These are phyloP conservation scores for Sardina pilchardus DNA, from an alignment of 2,113 vertebrate genomes.

Conservation along the genomic window DNA sequence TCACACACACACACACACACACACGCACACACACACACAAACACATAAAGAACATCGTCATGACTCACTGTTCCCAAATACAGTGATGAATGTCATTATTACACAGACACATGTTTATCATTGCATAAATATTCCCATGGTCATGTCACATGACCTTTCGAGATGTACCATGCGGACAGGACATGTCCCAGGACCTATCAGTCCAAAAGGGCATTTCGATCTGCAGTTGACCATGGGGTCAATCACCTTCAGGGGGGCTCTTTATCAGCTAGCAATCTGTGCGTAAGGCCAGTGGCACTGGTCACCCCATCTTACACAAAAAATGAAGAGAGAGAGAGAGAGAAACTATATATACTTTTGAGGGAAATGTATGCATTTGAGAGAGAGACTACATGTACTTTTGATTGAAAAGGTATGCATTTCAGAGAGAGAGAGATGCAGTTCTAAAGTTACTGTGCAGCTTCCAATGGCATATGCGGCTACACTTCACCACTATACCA, in stretches of 20 bases:
- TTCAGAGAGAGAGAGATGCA: not conserved
- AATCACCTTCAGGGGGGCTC: not conserved
- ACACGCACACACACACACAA: not conserved
- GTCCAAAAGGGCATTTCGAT: not conserved
- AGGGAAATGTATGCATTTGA: too few relatives aligned
- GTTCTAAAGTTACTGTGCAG: not conserved
- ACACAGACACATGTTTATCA: not conserved
- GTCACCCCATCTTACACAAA: not conserved
- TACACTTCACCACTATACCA: not conserved
- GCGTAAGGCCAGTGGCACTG: too few relatives aligned
- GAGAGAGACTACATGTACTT: too few relatives aligned
- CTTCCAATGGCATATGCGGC: not conserved
- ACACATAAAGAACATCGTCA: not conserved
- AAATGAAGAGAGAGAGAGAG: not conserved
- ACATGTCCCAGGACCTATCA: not conserved
- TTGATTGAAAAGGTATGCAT: too few relatives aligned
- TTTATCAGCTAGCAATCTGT: not conserved
- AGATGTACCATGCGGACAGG: not conserved
- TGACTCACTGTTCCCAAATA: not conserved
- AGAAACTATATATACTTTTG: too few relatives aligned
- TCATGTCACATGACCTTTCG: not conserved
- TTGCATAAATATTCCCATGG: not conserved
- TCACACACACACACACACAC: constrained; percentile 43
- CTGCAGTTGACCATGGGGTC: not conserved
- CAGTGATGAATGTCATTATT: not conserved